Base-by-base conservation (phyloP, 2,888 invertebrate genomes). In the Ditula angustiorana region DNA sequence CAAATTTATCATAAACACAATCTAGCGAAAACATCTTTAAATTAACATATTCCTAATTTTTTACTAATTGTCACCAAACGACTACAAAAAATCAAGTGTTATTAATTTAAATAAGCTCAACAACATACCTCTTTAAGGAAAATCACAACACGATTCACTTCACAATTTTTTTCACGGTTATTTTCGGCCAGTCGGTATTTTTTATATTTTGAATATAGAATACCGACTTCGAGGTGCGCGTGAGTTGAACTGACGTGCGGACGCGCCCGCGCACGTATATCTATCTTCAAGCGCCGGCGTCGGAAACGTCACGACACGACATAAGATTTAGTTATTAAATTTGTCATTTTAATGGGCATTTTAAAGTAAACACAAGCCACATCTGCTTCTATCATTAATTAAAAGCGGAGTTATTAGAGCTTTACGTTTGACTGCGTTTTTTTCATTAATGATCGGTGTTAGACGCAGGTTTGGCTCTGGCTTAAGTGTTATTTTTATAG, bases 201-300 rank as follows among this genome's bases (percentile, higher is more conserved):
- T 30, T 28, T 28, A 28, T 26, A 19, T 46, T 21, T 30, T 19
- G 11, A 35, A 35, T 35, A 23, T 21, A 23, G 33, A 46, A 46
- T 46, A 53, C 53, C 35, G 53, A 35, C 53, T 33, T 11, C 13
- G 53, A 11, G 35, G 5, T 53, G 53, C 53, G 53, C 53, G 35
- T 5, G 53, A 53, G 53, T 53, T 13, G 23, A 23, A 35, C 53
- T 53, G 53, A 33, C 53, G 23, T 5, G 13, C 11, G 5, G 7
- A 23, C 1, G 35, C 53, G 35, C 13, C 35, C 1, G 23, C 53
- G 33, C 23, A 13, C 11, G 21, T 52, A 41, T 41, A 41, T 41
- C 41, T 41, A 52, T 52, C 21, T 19, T 21, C 33, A n/a, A 7
- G 11, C 28, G 30, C 33, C 23, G 13, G 23, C 23, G 33, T 4